Conservation (phyloP, 2,113 vertebrate genomes). For the Sylvia atricapilla region DNA sequence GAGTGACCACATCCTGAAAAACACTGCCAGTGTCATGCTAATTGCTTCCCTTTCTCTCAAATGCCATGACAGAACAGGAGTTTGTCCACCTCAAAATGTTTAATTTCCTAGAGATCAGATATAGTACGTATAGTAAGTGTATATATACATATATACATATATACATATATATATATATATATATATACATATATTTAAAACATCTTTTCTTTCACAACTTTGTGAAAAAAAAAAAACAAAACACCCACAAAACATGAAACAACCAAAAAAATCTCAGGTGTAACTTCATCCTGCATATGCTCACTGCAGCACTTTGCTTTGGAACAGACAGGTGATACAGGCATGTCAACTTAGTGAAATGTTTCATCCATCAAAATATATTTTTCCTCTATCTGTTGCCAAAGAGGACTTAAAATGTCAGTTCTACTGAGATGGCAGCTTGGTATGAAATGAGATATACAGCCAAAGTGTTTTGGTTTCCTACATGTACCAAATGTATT, state of each 20-base stretch:
- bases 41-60: background rate
- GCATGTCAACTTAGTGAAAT: background rate
- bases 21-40: background rate
- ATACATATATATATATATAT: too few relatives aligned
- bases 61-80: background rate
- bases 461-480: background rate
- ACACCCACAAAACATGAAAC: fast-evolving
- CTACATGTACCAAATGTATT: background rate
- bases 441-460: background rate
- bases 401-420: background rate
- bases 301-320: background rate
- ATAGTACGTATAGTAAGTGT: background rate
- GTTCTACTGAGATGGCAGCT: background rate
- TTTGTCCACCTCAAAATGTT: background rate
- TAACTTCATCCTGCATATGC: background rate
- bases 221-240: background rate
- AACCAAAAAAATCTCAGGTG: background rate
- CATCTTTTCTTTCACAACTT: background rate
- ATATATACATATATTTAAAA: background rate
- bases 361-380: background rate
- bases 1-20: background rate
- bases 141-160: too few relatives aligned
- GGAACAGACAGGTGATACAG: background rate
- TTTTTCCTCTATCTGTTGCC: background rate
- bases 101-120: background rate